Evolutionary conservation across 2,113 vertebrate species (phyloP).

Genomic region (Pteruthius melanotis): DNA sequence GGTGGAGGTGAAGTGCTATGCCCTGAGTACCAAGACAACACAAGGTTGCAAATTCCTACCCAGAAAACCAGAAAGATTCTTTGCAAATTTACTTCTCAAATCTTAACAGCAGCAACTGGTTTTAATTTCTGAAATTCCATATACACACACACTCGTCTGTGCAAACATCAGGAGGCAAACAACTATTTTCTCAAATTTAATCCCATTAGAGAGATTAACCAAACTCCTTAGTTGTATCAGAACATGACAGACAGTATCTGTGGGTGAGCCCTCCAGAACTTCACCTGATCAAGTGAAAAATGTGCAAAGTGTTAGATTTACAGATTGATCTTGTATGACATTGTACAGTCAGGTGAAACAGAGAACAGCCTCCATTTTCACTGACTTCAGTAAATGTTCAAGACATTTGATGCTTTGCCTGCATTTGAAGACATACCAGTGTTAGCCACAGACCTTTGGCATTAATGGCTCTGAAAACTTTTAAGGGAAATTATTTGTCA

Average conservation of each 20-base stretch:
- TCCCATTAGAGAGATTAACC: not conserved
- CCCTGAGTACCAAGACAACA: not conserved
- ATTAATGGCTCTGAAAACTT: not conserved
- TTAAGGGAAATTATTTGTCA: not conserved
- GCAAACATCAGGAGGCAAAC: not conserved
- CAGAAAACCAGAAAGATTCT: not conserved
- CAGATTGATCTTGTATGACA: not conserved
- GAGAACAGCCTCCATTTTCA: not conserved
- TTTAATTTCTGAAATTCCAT: not conserved
- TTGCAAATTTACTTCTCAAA: not conserved
- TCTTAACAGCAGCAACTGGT: not conserved
- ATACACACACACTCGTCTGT: rapidly evolving
- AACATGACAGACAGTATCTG: not conserved
- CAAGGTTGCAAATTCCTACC: not conserved
- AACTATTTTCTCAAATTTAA: not conserved
- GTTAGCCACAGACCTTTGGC: not conserved
- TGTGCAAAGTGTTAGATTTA: not conserved
- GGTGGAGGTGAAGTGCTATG: not conserved
- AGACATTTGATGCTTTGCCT: not conserved
- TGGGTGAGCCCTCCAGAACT: not conserved
- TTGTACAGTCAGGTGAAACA: not conserved
- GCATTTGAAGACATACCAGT: not conserved
- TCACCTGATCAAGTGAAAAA: not conserved
- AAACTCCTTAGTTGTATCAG: not conserved
- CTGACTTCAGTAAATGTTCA: not conserved